These are phyloP conservation scores for Eciton burchellii DNA, from an alignment of 1,140 invertebrate species.

Conservation along the genomic window DNA sequence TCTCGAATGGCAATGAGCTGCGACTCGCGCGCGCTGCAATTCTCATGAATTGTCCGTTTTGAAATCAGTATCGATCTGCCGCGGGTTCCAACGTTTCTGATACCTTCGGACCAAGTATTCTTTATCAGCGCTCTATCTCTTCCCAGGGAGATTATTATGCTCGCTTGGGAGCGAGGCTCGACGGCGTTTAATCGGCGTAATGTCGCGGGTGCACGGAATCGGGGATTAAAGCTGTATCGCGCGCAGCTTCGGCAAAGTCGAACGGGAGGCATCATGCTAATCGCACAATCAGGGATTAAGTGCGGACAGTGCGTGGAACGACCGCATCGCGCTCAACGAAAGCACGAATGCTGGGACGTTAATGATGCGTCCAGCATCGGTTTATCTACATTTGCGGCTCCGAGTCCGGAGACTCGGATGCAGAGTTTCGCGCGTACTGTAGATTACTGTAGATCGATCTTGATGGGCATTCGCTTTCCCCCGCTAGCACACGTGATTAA, in stretches of 20 bases:
- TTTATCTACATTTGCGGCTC: constrained; percentile 24
- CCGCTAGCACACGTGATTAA: not conserved
- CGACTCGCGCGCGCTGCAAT: not conserved
- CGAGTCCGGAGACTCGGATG: not conserved
- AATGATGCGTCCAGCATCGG: not conserved
- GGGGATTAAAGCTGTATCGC: not conserved
- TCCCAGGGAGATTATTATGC: not conserved
- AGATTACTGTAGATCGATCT: constrained; percentile 13
- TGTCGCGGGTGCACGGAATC: not conserved
- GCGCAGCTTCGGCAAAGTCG: not conserved
- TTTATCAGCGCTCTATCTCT: too few relatives aligned
- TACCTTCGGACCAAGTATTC: not conserved
- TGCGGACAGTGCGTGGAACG: not conserved
- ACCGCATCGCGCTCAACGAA: constrained; percentile 15
- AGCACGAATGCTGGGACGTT: not conserved
- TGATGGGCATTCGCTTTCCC: not conserved
- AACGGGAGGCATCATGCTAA: not conserved
- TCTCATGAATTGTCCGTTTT: not conserved
- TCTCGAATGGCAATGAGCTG: too few relatives aligned
- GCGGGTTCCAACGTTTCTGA: not conserved
- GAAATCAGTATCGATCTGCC: not conserved
- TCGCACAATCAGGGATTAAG: not conserved
- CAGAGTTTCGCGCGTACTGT: not conserved
- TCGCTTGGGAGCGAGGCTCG: not conserved
- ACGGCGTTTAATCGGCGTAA: constrained; percentile 19